Evolutionary conservation across 2,113 vertebrate genomes (phyloP).

Genomic region (Heterotilapia buettikoferi): DNA sequence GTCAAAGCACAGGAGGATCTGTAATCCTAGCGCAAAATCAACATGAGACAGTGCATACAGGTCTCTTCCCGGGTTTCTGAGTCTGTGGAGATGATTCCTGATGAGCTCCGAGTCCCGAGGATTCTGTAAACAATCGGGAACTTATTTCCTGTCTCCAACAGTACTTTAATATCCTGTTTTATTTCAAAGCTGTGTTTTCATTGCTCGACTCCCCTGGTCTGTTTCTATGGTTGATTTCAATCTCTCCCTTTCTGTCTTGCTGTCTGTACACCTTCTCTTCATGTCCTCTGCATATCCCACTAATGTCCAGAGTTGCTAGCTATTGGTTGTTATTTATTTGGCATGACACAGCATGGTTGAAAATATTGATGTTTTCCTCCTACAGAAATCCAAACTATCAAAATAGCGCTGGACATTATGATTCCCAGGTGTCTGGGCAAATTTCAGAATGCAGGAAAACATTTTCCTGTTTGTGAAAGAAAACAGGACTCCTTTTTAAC

Average conservation of each 20-base stretch:
- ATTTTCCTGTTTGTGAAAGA: conserved; percentile 29
- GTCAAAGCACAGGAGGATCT: conserved; percentile 6
- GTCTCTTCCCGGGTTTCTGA: conserved; percentile 9
- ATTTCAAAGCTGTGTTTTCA: not conserved
- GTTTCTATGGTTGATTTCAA: not conserved
- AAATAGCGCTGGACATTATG: conserved; percentile 44
- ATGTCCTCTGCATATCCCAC: not conserved
- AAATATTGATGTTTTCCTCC: conserved; percentile 5
- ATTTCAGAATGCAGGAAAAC: conserved; percentile 62
- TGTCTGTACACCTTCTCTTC: not conserved
- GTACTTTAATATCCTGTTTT: conserved; percentile 52
- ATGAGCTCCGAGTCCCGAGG: not conserved
- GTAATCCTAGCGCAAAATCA: conserved; percentile 26
- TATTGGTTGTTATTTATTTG: not conserved
- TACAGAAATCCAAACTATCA: conserved; percentile 43
- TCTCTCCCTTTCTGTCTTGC: not conserved
- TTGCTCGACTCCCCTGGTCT: not conserved
- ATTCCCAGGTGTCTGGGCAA: conserved; percentile 62
- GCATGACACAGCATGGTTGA: not conserved
- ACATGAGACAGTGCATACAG: not conserved
- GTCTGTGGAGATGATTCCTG: not conserved
- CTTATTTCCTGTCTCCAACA: conserved; percentile 30
- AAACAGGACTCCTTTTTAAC: conserved; percentile 44
- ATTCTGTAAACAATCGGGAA: conserved; percentile 10
- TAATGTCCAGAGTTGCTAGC: not conserved